phyloP scores from a whole-genome alignment of 1,140 invertebrate species.

The Stenopsyche tienmushanensis region DNA sequence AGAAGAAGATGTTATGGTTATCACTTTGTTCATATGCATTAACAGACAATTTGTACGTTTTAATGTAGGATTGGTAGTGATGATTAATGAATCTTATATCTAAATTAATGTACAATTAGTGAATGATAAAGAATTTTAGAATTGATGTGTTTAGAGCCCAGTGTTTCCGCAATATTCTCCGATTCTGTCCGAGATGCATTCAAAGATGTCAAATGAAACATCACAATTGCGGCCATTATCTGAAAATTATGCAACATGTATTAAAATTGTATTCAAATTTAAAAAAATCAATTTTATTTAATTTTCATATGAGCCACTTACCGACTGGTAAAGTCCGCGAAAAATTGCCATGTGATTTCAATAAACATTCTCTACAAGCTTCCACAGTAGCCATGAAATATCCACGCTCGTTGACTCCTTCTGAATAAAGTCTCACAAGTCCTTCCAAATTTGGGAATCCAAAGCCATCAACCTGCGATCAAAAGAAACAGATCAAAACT shows the following conservation, averaged over 20 bases:
- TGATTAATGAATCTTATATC: too few species aligned
- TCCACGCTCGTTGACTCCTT: constrained; percentile 67
- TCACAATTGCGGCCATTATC: constrained; percentile 68
- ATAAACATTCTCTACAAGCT: constrained; percentile 65
- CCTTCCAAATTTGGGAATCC: constrained; percentile 69
- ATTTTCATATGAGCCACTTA: constrained; percentile 41
- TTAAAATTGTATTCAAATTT: background rate
- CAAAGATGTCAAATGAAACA: constrained; percentile 71
- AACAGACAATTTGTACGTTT: too few species aligned
- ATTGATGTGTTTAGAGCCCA: constrained; percentile 44
- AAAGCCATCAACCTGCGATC: constrained; percentile 53
- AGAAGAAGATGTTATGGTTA: too few species aligned
- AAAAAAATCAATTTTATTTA: too few species aligned
- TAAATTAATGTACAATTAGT: too few species aligned
- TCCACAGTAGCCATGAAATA: constrained; percentile 69
- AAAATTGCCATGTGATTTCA: constrained; percentile 55
- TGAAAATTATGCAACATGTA: constrained; percentile 46
- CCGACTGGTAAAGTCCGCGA: constrained; percentile 54
- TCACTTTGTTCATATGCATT: too few species aligned
- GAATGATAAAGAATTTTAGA: background rate
- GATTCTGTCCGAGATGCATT: constrained; percentile 71
- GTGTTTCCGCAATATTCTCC: constrained; percentile 62
- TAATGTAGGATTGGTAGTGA: too few species aligned
- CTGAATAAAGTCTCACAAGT: constrained; percentile 66
- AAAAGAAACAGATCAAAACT: too few species aligned